Percentiles rank a stretch among this genome's conserved stretches.
Conservation (phyloP, 1,140 invertebrate genomes). For the Chionoecetes opilio region DNA sequence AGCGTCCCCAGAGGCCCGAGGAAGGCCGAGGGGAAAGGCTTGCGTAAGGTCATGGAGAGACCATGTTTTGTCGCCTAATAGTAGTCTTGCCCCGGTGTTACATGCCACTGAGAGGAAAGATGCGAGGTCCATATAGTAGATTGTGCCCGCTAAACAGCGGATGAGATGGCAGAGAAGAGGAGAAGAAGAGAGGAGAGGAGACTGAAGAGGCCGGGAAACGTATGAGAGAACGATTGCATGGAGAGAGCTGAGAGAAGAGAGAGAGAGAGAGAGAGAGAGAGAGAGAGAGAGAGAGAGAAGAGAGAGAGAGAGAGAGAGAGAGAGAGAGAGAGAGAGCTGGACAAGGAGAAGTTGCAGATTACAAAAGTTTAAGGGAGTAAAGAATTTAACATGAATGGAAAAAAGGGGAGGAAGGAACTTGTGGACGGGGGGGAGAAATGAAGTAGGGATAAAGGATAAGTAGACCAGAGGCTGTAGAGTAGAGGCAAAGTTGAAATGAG, state of each 20-base stretch:
- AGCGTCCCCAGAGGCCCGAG: not conserved
- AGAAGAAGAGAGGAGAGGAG: no score
- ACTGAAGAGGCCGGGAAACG: no score
- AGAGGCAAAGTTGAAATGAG: not conserved
- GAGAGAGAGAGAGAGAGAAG: not conserved
- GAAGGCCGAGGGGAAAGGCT: not conserved
- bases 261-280: not conserved
- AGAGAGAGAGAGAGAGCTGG: no score
- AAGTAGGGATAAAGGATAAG: not conserved
- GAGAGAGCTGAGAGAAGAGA: no score
- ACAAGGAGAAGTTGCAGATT: not conserved
- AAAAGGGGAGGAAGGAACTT: not conserved
- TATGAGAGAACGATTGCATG: no score
- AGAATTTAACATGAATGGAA: not conserved
- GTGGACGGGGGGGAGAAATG: not conserved
- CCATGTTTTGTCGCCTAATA: no score
- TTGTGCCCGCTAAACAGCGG: not conserved
- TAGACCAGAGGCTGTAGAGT: not conserved
- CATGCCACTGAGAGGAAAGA: no score
- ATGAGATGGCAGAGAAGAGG: not conserved
- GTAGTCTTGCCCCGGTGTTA: not conserved
- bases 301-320: no score
- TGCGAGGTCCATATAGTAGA: slow-evolving; percentile 29
- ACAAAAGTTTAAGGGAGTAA: not conserved
- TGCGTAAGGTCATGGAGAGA: not conserved